These are phyloP conservation scores for Cyrtorhinus lividipennis DNA, from an alignment of 1,140 invertebrate species.

Conservation along the genomic window DNA sequence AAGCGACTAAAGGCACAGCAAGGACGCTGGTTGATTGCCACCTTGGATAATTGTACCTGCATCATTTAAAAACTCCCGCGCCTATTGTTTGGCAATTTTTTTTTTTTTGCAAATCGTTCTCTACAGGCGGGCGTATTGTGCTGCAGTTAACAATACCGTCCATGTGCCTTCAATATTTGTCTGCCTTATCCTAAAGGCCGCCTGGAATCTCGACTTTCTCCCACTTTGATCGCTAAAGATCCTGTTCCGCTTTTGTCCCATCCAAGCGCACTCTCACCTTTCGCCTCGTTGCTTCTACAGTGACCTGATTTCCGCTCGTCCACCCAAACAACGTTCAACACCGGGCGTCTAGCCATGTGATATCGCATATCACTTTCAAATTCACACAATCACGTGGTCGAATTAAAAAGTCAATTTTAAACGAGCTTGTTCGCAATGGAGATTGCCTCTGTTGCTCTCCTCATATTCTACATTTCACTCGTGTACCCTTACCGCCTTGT, in stretches of 20 bases:
- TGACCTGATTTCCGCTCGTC: background rate
- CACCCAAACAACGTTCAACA: too few relatives aligned
- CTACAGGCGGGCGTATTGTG: too few relatives aligned
- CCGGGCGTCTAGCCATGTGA: too few relatives aligned
- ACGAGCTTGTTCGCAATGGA: too few relatives aligned
- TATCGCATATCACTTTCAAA: too few relatives aligned
- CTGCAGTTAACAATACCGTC: too few relatives aligned
- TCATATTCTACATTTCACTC: background rate
- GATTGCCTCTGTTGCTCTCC: background rate
- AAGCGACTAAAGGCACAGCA: background rate
- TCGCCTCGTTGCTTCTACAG: background rate
- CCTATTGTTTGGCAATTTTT: background rate
- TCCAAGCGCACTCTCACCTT: background rate
- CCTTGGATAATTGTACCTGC: background rate
- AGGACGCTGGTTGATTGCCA: background rate
- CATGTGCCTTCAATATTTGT: too few relatives aligned
- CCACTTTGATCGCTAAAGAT: background rate
- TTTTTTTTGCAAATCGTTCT: background rate
- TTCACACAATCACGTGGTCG: too few relatives aligned
- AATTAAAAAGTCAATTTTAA: too few relatives aligned
- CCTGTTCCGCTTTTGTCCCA: background rate
- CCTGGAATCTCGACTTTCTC: too few relatives aligned
- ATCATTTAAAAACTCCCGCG: background rate
- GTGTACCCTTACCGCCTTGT: background rate
- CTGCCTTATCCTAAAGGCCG: too few relatives aligned